Base-by-base conservation (phyloP, 1,140 invertebrate species). In the Heterodera schachtii region DNA sequence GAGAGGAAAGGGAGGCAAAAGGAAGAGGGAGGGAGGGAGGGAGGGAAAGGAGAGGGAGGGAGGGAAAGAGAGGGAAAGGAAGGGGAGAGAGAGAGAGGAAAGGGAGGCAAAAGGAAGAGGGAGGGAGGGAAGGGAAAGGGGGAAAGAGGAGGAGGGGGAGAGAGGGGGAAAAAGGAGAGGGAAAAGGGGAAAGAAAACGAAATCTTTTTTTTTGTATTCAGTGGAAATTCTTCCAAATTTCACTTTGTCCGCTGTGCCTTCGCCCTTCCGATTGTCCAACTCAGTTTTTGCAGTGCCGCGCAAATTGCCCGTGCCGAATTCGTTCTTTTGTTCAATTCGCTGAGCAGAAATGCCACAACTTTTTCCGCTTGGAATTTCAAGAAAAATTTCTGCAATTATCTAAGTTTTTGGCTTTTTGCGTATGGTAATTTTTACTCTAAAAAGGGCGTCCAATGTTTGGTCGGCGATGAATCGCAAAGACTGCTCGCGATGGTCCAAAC, bases 391-490 rank as follows among this genome's bases (percentile, higher is more conserved):
- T 83, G 66, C 82, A 83, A 84, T 44, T 83, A 13, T 19, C 2
- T 13, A 3, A 3, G 0, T 46, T 41, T 19, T 73, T 74, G 0
- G 78, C 52, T 52, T 6, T 60, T 66, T 11, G 31, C 31, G 31
- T 31, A 0, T 31, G 31, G 31, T 31, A 31, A 44, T 43, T 60
- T n/a, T 78, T 13, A 83, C 82, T 60, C 82, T 13, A 11, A 83
- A 83, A 52, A 83, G 73, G 21, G 83, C 75, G 52, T 83, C 82
- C 60, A 83, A 71, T 21, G 70, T 49, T 71, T 83, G 82, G 31
- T 83, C 82, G 49, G 82, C 82, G 49, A 84, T 46, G 69, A 83
- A 70, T 3, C 82, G 83, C n/a, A 83, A n/a, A n/a, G 83, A 41
- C 66, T 75, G 75, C 41, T 83, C 82, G 8, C 44, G 57, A 31